These are phyloP conservation scores for Orchesella cincta DNA, from an alignment of 1,140 invertebrate genomes.

Conservation along the genomic window DNA sequence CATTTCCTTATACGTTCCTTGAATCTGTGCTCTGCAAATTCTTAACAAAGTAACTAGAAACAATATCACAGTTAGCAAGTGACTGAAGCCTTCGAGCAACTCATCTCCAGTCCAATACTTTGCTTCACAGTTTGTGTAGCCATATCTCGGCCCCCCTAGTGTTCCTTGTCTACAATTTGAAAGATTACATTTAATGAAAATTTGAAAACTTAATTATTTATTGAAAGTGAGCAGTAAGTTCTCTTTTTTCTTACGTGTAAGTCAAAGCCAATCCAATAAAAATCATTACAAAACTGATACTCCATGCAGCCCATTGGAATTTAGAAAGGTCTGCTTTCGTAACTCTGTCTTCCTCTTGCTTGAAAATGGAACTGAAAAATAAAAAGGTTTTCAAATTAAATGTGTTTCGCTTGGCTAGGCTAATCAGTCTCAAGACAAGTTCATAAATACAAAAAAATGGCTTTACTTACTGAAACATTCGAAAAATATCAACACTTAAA, in stretches of 20 bases:
- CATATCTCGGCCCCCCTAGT: background rate
- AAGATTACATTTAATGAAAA: background rate
- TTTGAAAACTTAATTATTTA: too few species aligned
- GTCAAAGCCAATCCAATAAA: constrained; percentile 10
- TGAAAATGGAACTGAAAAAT: background rate
- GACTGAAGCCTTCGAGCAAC: constrained; percentile 1
- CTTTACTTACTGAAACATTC: constrained; percentile 28
- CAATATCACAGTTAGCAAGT: background rate
- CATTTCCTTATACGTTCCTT: constrained; percentile 18
- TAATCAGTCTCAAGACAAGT: too few species aligned
- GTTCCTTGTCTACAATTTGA: constrained; percentile 16
- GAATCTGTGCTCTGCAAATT: constrained; percentile 17
- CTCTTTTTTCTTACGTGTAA: background rate
- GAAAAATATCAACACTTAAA: constrained; percentile 20
- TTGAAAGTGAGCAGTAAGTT: background rate
- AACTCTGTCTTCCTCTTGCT: constrained; percentile 11
- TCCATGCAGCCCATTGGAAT: constrained; percentile 11
- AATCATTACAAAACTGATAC: background rate
- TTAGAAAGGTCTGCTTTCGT: constrained; percentile 12
- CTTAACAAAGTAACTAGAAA: constrained; percentile 16
- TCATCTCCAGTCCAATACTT: constrained; percentile 26
- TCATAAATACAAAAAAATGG: background rate
- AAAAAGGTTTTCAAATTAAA: background rate
- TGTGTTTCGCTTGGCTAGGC: background rate
- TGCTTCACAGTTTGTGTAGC: constrained; percentile 27